Conservation (phyloP, 92 coral and sea anemone genomes). For the Zoanthus sansibaricus region DNA sequence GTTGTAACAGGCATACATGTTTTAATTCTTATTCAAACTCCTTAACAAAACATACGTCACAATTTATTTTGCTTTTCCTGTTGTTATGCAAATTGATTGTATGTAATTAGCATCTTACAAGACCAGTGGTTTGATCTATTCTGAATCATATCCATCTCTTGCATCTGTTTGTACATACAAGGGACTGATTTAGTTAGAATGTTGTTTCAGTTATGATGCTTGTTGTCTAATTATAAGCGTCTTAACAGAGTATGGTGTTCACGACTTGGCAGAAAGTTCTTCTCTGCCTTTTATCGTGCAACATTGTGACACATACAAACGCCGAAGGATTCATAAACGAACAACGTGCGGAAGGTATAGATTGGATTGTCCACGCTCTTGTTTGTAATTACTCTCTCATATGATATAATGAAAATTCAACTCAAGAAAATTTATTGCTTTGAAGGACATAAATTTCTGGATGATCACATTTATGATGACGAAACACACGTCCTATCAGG, state of each 20-base stretch:
- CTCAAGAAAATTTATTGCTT: not conserved
- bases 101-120: slow-evolving; percentile 38
- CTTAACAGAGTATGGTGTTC: slow-evolving; percentile 14
- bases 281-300: slow-evolving; percentile 39
- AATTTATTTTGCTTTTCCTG: slow-evolving; percentile 14
- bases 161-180: slow-evolving; percentile 11
- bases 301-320: slow-evolving; percentile 8
- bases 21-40: not conserved
- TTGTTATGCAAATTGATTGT: slow-evolving; percentile 33
- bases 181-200: not conserved
- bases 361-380: not conserved
- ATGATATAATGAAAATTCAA: not conserved
- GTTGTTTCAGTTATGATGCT: not conserved
- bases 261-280: slow-evolving; percentile 8
- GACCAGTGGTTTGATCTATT: slow-evolving; percentile 33
- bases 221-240: not conserved
- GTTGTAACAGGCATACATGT: not conserved
- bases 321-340: not conserved
- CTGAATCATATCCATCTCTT: slow-evolving; percentile 24
- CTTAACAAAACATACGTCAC: slow-evolving; percentile 35
- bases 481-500: slow-evolving; percentile 41
- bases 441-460: slow-evolving; percentile 37
- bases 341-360: slow-evolving; percentile 20
- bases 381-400: slow-evolving; percentile 39
- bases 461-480: slow-evolving; percentile 29